These are phyloP conservation scores for Aradus depressus DNA, from an alignment of 2,888 invertebrate species.

Conservation along the genomic window DNA sequence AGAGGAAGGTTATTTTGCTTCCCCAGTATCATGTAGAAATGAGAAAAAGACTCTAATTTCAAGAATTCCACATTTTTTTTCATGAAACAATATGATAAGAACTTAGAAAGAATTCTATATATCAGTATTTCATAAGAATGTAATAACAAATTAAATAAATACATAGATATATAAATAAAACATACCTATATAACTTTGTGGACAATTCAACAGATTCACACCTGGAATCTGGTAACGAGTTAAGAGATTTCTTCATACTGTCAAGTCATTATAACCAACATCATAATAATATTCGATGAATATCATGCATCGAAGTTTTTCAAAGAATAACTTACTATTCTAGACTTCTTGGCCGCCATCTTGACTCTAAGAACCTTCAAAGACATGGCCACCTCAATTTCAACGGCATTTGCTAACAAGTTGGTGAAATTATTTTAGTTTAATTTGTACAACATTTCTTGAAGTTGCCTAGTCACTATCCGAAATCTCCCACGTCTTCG, in stretches of 20 bases:
- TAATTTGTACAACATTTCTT: no score
- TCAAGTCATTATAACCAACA: constrained; percentile 39
- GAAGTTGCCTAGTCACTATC: no score
- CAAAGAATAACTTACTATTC: constrained; percentile 12
- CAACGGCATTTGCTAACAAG: constrained; percentile 7
- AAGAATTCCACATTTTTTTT: no score
- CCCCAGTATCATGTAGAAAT: no score
- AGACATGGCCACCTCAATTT: constrained; percentile 9
- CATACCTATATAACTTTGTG: constrained; percentile 47
- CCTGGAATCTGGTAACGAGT: constrained; percentile 42
- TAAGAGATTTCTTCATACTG: constrained; percentile 45
- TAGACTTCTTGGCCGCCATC: constrained; percentile 17
- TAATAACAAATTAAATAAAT: no score
- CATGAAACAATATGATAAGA: no score
- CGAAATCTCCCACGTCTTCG: no score
- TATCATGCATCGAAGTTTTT: constrained; percentile 15
- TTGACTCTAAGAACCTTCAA: constrained; percentile 14
- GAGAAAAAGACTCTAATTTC: no score
- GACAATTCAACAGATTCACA: constrained; percentile 45
- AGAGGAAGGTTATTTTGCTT: no score
- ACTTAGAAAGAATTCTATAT: no score
- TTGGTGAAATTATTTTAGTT: constrained; percentile 1
- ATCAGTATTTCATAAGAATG: no score
- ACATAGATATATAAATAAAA: no score
- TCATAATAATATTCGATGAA: constrained; percentile 16